Evolutionary conservation across 2,113 vertebrate genomes (phyloP), one percentile per base, ranked within the genome.

Genomic region (Sorex araneus): DNA sequence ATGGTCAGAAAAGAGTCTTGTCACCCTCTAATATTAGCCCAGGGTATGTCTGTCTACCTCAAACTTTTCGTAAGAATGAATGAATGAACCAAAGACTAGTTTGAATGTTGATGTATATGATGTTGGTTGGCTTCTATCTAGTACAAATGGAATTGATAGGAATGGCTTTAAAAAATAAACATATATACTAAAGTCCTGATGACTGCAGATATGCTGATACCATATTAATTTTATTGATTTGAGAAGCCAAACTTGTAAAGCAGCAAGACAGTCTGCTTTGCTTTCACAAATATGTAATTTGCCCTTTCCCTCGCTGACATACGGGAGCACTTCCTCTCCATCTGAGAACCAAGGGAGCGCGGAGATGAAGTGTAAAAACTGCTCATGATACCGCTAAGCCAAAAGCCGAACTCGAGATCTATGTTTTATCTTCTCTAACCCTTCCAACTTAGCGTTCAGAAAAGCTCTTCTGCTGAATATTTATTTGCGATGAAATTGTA

Each of bases 301-400:
- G 80, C 60, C 83, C 88, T 86, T 75, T 90, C 54, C 25, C 21
- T 92, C 6, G 18, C 50, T 69, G 89, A 66, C 32, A 12, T 85
- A 80, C 64, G 13, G n/a, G 79, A 76, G 83, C 10, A 81, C 84
- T 89, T 89, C 89, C 71, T 80, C 71, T 50, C 2, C 28, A 45
- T 67, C 70, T 84, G n/a, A 81, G 95, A 95, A 90, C 36, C 67
- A 74, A 93, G 75, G 90, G 32, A 79, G 86, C 89, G 66, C 87
- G 92, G 80, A 71, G 8, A 50, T 0, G n/a, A 84, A 30, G 79
- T 91, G 40, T 47, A 79, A 95, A 92, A 86, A 40, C 36, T 5
- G 1, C 82, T 86, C 47, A 40, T 0, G 25, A 80, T 30, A 34
- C 32, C 87, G 57, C 76, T 69, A 84, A 75, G 89, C 54, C 76